These are phyloP conservation scores for Phoebastria nigripes DNA, from an alignment of 2,797 vertebrate species.

Conservation along the genomic window DNA sequence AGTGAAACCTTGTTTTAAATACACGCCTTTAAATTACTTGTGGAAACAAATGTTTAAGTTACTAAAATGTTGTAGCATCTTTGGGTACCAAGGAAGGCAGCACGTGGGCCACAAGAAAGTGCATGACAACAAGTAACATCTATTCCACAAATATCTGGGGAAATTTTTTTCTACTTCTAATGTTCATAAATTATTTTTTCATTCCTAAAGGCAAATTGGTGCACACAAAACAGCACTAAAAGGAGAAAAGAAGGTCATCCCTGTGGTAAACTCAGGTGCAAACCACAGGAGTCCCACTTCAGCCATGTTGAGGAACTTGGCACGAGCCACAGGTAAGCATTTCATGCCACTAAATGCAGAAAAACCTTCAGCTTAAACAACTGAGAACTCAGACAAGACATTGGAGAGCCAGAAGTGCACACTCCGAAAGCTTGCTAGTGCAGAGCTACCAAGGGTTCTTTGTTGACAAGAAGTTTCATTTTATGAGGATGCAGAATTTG, in stretches of 20 bases:
- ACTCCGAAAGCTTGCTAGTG: neutral
- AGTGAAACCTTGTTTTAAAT: neutral
- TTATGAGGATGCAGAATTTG: neutral
- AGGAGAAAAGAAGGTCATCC: neutral
- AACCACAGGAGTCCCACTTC: neutral
- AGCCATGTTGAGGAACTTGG: fast-evolving
- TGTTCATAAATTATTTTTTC: neutral
- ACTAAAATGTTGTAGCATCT: neutral
- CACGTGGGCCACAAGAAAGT: neutral
- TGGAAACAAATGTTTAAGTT: neutral
- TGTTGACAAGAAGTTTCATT: neutral
- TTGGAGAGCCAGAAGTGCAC: fast-evolving
- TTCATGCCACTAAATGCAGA: neutral
- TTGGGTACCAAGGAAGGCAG: neutral
- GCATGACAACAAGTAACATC: neutral
- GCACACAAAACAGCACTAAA: neutral
- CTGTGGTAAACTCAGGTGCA: neutral
- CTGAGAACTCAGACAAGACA: neutral
- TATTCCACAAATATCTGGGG: neutral
- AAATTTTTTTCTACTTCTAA: neutral
- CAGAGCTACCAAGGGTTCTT: neutral
- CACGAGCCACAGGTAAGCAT: neutral
- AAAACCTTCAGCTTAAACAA: neutral
- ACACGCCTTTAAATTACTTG: neutral
- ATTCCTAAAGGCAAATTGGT: neutral